phyloP scores from a whole-genome alignment of 2,888 invertebrate species.

The Molanna angustata region DNA sequence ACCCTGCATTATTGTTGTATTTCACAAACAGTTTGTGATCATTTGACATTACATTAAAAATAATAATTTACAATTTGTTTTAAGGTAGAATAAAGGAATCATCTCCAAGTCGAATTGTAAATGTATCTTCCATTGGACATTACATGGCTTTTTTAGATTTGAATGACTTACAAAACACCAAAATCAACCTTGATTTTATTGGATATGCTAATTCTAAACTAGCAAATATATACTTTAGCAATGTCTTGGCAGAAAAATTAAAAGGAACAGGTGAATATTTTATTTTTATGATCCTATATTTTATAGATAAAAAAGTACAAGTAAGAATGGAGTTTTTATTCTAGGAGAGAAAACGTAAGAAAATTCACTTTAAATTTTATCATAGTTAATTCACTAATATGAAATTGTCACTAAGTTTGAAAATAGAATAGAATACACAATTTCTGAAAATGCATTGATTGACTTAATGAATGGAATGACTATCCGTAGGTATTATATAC shows the following conservation, averaged over 20 bases:
- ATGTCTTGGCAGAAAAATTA: constrained; percentile 13
- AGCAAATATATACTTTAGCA: constrained; percentile 14
- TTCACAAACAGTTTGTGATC: not conserved
- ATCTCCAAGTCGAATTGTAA: constrained; percentile 62
- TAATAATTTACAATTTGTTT: too few relatives aligned
- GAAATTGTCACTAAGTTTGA: too few relatives aligned
- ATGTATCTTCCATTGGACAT: constrained; percentile 61
- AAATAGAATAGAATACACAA: not conserved
- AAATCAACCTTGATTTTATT: constrained; percentile 34
- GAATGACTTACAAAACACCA: constrained; percentile 50
- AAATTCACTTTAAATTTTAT: too few relatives aligned
- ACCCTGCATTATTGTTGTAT: not conserved
- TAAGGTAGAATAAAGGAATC: constrained; percentile 38
- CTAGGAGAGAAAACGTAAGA: too few relatives aligned
- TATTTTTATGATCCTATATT: too few relatives aligned
- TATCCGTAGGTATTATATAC: too few relatives aligned
- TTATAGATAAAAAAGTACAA: too few relatives aligned
- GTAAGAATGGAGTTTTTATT: too few relatives aligned
- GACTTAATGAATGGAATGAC: too few relatives aligned
- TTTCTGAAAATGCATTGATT: not conserved
- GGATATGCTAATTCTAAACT: constrained; percentile 16
- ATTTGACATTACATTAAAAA: not conserved
- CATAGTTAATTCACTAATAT: too few relatives aligned
- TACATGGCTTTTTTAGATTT: constrained; percentile 44
- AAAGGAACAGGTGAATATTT: constrained; percentile 16